Evolutionary conservation across 37 sponge, comb jelly and placozoan genomes (phyloP).

Genomic region (Spongilla lacustris): DNA sequence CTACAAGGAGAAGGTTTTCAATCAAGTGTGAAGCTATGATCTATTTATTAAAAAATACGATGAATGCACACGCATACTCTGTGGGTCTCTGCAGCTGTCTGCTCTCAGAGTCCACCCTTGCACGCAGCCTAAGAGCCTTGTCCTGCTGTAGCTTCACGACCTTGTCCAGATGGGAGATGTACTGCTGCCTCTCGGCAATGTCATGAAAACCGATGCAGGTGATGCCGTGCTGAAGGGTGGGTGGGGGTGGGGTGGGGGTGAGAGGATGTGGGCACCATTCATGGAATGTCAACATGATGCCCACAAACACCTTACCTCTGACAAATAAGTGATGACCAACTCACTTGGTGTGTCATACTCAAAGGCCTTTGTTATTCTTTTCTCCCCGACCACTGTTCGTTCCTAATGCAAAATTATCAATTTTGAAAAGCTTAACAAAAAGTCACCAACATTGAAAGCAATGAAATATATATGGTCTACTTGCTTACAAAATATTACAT

Average conservation of each 20-base stretch:
- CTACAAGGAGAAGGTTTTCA: not conserved
- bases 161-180: conserved; percentile 47
- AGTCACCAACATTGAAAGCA: not conserved
- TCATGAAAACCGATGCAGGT: conserved; percentile 71
- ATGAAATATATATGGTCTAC: not conserved
- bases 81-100: conserved; percentile 6
- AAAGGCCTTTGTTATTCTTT: conserved; percentile 49
- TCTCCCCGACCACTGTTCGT: conserved; percentile 37
- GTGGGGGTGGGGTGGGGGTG: not conserved
- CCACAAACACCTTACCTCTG: conserved; percentile 33
- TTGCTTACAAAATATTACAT: no score
- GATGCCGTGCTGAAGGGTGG: conserved; percentile 44
- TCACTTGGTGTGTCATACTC: conserved; percentile 62
- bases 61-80: no score
- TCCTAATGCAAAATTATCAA: conserved; percentile 32
- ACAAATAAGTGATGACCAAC: conserved; percentile 58
- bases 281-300: not conserved
- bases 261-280: not conserved
- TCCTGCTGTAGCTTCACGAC: conserved; percentile 42
- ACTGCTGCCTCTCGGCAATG: conserved; percentile 29
- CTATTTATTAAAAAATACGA: no score
- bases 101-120: conserved; percentile 16
- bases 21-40: no score
- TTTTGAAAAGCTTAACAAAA: no score
- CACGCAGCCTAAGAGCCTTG: conserved; percentile 18